These are phyloP conservation scores for Pholis gunnellus DNA, from an alignment of 2,113 vertebrate genomes.

Conservation along the genomic window DNA sequence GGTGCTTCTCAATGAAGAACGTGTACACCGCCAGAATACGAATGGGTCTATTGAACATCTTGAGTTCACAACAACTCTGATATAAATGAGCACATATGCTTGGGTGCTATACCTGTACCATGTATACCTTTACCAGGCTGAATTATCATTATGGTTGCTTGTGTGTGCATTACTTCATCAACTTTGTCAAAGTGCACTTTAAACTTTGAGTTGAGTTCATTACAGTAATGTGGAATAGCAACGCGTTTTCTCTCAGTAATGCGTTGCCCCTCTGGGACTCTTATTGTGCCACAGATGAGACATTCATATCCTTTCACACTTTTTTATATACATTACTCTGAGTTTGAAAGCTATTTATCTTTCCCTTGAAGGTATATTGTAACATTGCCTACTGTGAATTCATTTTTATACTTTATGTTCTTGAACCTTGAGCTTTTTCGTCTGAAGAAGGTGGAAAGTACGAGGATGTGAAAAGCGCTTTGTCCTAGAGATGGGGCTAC, in stretches of 20 bases:
- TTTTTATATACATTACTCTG: constrained; percentile 1
- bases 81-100: background rate
- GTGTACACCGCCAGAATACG: background rate
- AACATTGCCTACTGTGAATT: background rate
- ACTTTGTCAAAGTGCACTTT: background rate
- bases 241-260: constrained; percentile 21
- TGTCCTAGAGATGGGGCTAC: background rate
- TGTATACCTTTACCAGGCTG: background rate
- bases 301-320: constrained; percentile 46
- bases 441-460: background rate
- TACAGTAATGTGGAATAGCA: background rate
- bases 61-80: background rate
- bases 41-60: background rate
- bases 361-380: constrained; percentile 12
- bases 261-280: constrained; percentile 5
- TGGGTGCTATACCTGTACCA: background rate
- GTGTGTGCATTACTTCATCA: background rate
- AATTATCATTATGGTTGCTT: background rate
- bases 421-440: background rate
- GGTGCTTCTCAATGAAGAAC: constrained; percentile 7
- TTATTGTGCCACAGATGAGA: constrained; percentile 35
- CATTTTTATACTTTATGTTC: background rate
- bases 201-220: background rate
- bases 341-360: constrained; percentile 32
- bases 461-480: background rate